Evolutionary conservation across 2,888 invertebrate species (phyloP), one percentile per base, ranked within the genome.

Genomic region (Drosophila testacea): DNA sequence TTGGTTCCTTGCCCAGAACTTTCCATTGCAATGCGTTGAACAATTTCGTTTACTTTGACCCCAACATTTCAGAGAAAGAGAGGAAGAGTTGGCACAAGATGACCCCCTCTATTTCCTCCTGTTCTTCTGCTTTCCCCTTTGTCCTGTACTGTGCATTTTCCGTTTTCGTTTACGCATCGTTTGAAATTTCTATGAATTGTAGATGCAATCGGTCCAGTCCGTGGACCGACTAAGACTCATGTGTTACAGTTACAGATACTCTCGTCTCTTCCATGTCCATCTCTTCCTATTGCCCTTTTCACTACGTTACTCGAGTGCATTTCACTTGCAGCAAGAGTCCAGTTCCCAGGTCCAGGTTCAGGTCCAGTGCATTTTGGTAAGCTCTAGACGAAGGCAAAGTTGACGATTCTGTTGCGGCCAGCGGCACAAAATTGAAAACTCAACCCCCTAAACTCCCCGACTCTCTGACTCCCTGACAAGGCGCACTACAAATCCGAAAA

Each of bases 151-250:
- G 61, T 78, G 82, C 79, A 81, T 83, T 85, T 88, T 89, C 86
- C 89, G 82, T 89, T 89, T 89, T 89, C 90, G 90, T 90, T 88
- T 89, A 89, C 83, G 87, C 88, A 89, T 87, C 89, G 90, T 89
- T 90, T 84, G 77, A 84, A 90, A 89, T 88, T 90, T 89, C 88
- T 89, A 91, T 91, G 91, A 91, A 91, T 91, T 90, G 91, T 85
- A 91, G 90, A 91, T 91, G 91, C 88, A 91, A 90, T 91, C 90
- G 90, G 80, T 50, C 88, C 83, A 86, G 83, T 72, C 77, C 82
- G 83, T 79, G 79, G 70, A 61, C 67, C 64, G 62, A 64, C 78
- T 83, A 89, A 88, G 89, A 89, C 88, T 84, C 89, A 89, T 87
- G 81, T 81, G 87, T 73, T 83, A 74, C 83, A 73, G 69, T 78